Evolutionary conservation across 2,113 vertebrate genomes (phyloP).

Genomic region (Rutilus rutilus): DNA sequence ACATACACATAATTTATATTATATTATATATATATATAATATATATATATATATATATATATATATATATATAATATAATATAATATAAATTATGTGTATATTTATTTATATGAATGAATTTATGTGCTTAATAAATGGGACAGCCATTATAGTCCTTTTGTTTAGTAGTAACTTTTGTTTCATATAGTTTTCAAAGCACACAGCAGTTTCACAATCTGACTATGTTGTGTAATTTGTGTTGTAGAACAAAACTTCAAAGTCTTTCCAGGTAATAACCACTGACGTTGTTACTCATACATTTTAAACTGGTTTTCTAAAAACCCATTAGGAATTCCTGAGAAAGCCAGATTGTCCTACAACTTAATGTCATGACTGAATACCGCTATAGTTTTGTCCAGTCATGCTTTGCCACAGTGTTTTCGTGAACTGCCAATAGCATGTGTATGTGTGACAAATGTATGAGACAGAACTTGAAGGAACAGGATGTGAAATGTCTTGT

Average conservation of each 20-base stretch:
- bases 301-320: not conserved
- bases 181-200: not conserved
- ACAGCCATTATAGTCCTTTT: too few relatives aligned
- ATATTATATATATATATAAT: too few relatives aligned
- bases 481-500: not conserved
- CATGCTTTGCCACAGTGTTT: not conserved
- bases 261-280: not conserved
- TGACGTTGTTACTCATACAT: not conserved
- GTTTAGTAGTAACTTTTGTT: too few relatives aligned
- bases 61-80: not conserved
- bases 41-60: too few relatives aligned
- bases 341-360: not conserved
- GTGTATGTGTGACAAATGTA: not conserved
- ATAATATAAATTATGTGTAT: too few relatives aligned
- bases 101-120: too few relatives aligned
- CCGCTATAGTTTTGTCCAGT: not conserved
- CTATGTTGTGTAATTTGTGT: not conserved
- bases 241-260: not conserved
- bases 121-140: too few relatives aligned
- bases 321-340: not conserved
- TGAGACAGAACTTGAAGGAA: not conserved
- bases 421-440: not conserved
- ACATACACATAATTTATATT: too few relatives aligned
- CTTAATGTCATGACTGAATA: not conserved
- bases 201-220: not conserved